Base-by-base conservation (phyloP, 2,888 invertebrate species). In the Neoitamus cyanurus region DNA sequence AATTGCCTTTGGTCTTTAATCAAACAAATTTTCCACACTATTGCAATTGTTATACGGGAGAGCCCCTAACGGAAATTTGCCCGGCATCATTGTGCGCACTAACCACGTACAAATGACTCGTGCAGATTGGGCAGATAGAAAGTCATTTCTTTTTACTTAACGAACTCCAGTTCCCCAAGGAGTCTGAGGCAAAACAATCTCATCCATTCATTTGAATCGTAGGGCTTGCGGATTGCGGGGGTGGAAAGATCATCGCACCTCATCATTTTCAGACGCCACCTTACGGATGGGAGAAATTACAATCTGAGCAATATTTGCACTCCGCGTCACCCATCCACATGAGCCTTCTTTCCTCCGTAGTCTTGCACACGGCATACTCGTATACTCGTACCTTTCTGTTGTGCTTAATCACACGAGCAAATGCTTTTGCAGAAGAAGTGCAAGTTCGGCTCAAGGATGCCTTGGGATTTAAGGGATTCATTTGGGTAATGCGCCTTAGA, bases 101-200 rank as follows among this genome's bases (percentile, higher is more conserved):
- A 78, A 78, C 78, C 30, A 58, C 31, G 48, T 48, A 78, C 48
- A 69, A 83, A 68, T 70, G 58, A 31, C 25, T 46, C 46, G 78
- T 78, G 31, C 42, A 78, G 78, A 28, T 48, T 78, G 77, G 31
- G 31, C 34, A 25, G 30, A 46, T 28, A 83, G 72, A 88, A 88
- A 89, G 88, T 89, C 89, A 89, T 89, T 89, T 89, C 88, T 89
- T 89, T 89, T 89, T 89, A 88, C 89, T 89, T 89, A 89, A 89
- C 89, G 89, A 89, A 89, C 88, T 88, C 88, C 88, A 89, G 89
- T 89, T 89, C 89, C 89, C 89, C 85, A 84, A 89, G 89, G 89
- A 89, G 83, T 83, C 72, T 83, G 73, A 34, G 9, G 69, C 82
- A 82, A 68, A 82, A 82, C 82, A 82, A 82, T 82, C 82, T 82